Evolutionary conservation across 2,888 invertebrate genomes (phyloP).

Genomic region (Dolichomitus sp.): DNA sequence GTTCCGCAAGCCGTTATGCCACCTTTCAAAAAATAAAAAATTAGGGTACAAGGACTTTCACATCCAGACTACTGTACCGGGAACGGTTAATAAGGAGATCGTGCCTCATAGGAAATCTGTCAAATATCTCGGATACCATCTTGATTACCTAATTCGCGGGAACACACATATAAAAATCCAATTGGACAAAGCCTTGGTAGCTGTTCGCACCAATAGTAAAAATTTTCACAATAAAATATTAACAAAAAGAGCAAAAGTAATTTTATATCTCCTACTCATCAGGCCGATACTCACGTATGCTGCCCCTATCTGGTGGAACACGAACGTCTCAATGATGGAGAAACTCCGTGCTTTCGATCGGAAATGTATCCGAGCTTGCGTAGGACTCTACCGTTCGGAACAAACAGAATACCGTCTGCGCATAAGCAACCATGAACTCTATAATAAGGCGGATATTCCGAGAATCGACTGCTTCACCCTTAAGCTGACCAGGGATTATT

Average conservation of each 20-base stretch:
- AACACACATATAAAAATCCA: not conserved
- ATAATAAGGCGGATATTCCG: not conserved
- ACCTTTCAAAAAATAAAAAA: conserved; percentile 2
- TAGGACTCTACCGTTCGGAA: not conserved
- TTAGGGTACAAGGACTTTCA: conserved; percentile 45
- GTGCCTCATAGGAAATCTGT: not conserved
- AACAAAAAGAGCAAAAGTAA: not conserved
- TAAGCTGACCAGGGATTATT: not conserved
- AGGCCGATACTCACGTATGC: conserved; percentile 3
- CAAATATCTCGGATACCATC: conserved; percentile 11
- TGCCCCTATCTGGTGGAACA: conserved; percentile 11
- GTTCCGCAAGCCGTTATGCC: too few relatives aligned
- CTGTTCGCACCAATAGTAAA: not conserved
- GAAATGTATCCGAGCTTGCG: not conserved
- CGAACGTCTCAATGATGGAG: conserved; percentile 1
- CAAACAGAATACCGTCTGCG: not conserved
- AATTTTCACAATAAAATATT: not conserved
- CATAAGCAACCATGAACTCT: not conserved
- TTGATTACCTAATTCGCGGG: not conserved
- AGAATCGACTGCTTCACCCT: not conserved
- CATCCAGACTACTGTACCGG: conserved; percentile 4
- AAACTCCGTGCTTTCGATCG: conserved; percentile 2
- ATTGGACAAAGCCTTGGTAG: conserved; percentile 8
- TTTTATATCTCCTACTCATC: not conserved
- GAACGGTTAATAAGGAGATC: not conserved